Conservation (phyloP, 2,797 vertebrate species). For the Arremon aurantiirostris region DNA sequence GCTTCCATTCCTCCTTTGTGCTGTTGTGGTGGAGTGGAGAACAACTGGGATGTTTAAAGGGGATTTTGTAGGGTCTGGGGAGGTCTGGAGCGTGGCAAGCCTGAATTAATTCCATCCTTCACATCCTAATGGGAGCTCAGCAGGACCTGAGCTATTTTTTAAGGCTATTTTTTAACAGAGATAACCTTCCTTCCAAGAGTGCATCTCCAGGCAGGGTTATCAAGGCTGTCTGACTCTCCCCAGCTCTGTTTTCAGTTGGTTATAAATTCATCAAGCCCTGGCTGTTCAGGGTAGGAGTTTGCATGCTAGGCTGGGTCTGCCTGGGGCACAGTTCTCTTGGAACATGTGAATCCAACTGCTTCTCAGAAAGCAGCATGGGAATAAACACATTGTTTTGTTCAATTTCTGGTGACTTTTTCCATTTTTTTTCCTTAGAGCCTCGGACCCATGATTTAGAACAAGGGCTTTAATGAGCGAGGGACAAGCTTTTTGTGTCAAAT, state of each 20-base stretch:
- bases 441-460: slow-evolving; percentile 14
- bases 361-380: slow-evolving; percentile 66
- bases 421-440: background rate
- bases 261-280: slow-evolving; percentile 7
- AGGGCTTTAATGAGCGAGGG: slow-evolving; percentile 26
- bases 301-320: slow-evolving; percentile 31
- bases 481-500: slow-evolving; percentile 40
- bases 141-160: background rate
- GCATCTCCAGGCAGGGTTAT: background rate
- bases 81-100: background rate
- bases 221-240: slow-evolving; percentile 4
- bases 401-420: slow-evolving; percentile 49
- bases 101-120: background rate
- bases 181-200: background rate
- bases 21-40: background rate
- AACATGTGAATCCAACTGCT: slow-evolving; percentile 56
- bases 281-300: background rate
- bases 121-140: background rate
- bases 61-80: background rate
- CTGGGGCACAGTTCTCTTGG: slow-evolving; percentile 48
- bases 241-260: slow-evolving; percentile 15
- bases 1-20: slow-evolving; percentile 28
- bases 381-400: slow-evolving; percentile 66
- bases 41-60: background rate
- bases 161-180: background rate